Evolutionary conservation across 2,888 invertebrate species (phyloP).

Genomic region (Schizotus pectinicornis): DNA sequence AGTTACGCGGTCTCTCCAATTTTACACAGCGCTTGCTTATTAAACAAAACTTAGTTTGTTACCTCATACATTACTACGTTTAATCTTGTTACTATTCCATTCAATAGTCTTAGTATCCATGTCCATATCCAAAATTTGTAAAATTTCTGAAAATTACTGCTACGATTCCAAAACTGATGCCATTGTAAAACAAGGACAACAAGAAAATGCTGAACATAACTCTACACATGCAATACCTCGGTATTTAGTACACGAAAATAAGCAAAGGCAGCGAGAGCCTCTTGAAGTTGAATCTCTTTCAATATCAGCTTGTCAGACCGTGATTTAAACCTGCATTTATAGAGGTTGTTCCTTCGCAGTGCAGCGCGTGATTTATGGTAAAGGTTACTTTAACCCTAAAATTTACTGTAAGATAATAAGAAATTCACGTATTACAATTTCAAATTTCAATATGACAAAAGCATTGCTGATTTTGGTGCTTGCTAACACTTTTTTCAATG

Average conservation of each 20-base stretch:
- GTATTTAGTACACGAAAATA: constrained; percentile 41
- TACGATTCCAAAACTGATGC: too few species aligned
- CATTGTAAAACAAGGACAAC: neutral
- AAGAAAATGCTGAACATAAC: constrained; percentile 34
- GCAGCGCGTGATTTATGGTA: constrained; percentile 54
- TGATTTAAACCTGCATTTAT: constrained; percentile 58
- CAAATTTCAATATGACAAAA: constrained; percentile 30
- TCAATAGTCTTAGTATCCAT: too few species aligned
- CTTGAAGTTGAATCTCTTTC: constrained; percentile 53
- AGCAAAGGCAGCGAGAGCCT: constrained; percentile 40
- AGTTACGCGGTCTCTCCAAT: neutral
- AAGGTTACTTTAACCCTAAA: constrained; percentile 53
- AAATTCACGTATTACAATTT: constrained; percentile 39
- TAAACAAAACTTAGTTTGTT: too few species aligned
- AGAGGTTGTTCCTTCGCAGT: constrained; percentile 50
- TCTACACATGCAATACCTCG: constrained; percentile 39
- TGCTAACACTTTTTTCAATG: constrained; percentile 2
- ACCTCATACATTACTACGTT: too few species aligned
- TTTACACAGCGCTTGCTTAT: too few species aligned
- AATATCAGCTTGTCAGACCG: constrained; percentile 55
- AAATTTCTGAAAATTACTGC: too few species aligned
- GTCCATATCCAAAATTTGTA: too few species aligned
- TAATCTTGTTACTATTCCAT: too few species aligned
- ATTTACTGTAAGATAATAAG: constrained; percentile 45
- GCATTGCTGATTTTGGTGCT: constrained; percentile 16